Conservation (phyloP, 2,797 vertebrate species). For the Passerculus sandwichensis region DNA sequence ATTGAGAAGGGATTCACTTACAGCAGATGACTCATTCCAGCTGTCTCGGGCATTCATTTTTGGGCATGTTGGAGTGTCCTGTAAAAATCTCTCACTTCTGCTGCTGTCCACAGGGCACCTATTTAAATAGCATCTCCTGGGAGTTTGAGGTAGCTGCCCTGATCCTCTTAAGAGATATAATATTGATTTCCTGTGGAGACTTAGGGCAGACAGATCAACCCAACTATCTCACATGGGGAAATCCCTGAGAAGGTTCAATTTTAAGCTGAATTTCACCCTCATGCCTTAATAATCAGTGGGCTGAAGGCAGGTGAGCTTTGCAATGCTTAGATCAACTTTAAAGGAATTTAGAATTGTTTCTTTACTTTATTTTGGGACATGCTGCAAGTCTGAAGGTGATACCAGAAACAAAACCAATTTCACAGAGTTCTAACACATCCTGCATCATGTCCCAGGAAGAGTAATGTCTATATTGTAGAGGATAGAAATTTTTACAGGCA, state of each 20-base stretch:
- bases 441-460: neutral
- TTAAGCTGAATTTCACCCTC: neutral
- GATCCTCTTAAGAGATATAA: rapidly evolving
- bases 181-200: neutral
- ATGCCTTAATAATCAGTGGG: neutral
- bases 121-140: neutral
- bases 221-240: neutral
- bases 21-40: neutral
- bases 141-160: neutral
- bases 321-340: neutral
- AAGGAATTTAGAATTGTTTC: neutral
- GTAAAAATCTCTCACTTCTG: neutral
- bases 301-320: neutral
- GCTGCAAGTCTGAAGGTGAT: neutral
- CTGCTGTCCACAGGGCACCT: neutral
- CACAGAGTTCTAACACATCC: neutral
- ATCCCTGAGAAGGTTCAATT: neutral
- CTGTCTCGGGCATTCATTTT: neutral
- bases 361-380: neutral
- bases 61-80: neutral
- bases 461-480: neutral
- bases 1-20: neutral
- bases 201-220: neutral
- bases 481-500: neutral
- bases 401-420: neutral